Percentiles rank a stretch among this genome's conserved stretches.
Evolutionary conservation across 2,797 vertebrate genomes (phyloP).

Genomic region (Euphonia xanthogaster): DNA sequence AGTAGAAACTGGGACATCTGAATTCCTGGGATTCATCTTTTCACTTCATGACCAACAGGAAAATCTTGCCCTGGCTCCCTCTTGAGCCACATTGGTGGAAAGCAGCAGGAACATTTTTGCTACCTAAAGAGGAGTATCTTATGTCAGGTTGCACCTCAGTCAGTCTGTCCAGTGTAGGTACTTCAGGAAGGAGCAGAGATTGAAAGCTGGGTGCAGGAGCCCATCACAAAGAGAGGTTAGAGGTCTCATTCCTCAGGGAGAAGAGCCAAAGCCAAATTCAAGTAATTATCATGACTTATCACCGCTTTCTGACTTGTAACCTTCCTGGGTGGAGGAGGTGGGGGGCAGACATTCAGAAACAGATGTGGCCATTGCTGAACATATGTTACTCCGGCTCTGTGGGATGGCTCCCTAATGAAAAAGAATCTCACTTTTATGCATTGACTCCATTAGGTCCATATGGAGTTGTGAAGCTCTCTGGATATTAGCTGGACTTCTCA

Average conservation of each 20-base stretch:
- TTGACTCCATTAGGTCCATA: slow-evolving; percentile 56
- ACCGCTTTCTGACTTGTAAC: slow-evolving; percentile 45
- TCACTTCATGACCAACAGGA: neutral
- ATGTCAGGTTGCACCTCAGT: neutral
- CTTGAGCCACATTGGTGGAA: neutral
- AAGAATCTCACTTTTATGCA: slow-evolving; percentile 42
- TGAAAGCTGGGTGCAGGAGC: neutral
- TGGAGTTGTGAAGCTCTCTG: slow-evolving; percentile 28
- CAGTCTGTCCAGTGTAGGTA: neutral
- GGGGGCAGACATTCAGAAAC: slow-evolving; percentile 39
- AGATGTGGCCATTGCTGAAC: slow-evolving; percentile 52
- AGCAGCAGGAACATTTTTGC: neutral
- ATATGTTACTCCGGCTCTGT: slow-evolving; percentile 28
- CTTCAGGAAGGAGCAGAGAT: neutral
- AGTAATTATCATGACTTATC: slow-evolving; percentile 56
- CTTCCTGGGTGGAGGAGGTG: slow-evolving; percentile 6
- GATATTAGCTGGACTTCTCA: slow-evolving; percentile 35
- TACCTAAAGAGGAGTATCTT: neutral
- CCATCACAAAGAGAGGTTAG: neutral
- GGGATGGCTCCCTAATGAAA: slow-evolving; percentile 62
- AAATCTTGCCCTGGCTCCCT: neutral
- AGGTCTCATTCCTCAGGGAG: neutral
- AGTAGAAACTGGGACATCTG: neutral
- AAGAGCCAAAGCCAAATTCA: neutral
- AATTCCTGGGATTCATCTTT: neutral